Evolutionary conservation across 2,888 invertebrate genomes (phyloP), one percentile per base, ranked within the genome.

Genomic region (Chrysolina americana): DNA sequence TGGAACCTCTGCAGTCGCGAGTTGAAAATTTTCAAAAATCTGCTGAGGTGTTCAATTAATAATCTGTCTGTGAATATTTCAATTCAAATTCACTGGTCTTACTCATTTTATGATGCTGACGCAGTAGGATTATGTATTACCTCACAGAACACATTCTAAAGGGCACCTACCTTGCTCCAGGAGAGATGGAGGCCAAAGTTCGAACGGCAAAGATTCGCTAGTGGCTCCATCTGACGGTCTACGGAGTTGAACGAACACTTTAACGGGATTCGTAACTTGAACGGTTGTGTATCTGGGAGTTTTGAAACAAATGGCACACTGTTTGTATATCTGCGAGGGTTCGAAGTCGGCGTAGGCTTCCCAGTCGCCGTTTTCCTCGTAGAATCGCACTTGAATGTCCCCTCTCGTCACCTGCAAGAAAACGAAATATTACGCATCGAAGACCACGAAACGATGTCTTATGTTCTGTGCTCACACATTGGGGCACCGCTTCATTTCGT

Each of bases 311-410:
- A 97, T 95, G 79, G 96, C 96, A 76, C 93, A 92, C 90, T 98
- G 98, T 88, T 97, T 96, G 89, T 98, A 98, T 63, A 96, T 96
- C 86, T 95, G 94, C 13, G 92, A 91, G 10, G 96, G 94, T 84
- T 96, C 93, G 86, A 97, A 95, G 85, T 95, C 96, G 2, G 95
- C 97, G 78, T 90, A 91, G 65, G 92, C 95, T 89, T 96, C 95
- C 98, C 98, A 98, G 79, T 93, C 92, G n/a, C 78, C 69, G 19
- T 77, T 75, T 87, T 94, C 94, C 89, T 98, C 95, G 87, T 91
- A 97, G 89, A 98, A 97, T 77, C 96, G 91, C 77, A 98, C 93
- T 80, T 94, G 93, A 79, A 98, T 96, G 87, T 98, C 98, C 88
- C 98, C 98, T 90, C 94, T 94, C 65, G 92, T 92, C 75, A 94